Evolutionary conservation across 1,140 invertebrate species (phyloP).

Genomic region (Whitmania pigra): DNA sequence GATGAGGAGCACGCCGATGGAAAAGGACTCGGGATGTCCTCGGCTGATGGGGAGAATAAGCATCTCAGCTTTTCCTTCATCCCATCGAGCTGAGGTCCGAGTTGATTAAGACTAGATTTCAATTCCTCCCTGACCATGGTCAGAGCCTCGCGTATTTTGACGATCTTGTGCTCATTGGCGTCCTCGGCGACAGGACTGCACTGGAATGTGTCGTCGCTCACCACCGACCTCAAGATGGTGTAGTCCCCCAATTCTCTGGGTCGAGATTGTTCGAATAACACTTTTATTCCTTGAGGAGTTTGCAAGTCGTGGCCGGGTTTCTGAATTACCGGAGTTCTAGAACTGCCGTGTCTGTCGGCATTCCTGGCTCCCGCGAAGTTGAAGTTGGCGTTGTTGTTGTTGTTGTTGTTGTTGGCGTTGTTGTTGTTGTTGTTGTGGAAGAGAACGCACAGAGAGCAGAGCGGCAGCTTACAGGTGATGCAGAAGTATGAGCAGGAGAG

Average conservation of each 20-base stretch:
- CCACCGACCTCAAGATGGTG: neutral
- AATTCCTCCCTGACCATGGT: conserved; percentile 11
- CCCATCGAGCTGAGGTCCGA: conserved; percentile 7
- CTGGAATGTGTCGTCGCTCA: no score
- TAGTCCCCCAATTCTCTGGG: neutral
- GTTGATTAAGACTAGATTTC: conserved; percentile 15
- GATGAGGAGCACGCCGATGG: neutral
- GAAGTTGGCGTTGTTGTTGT: no score
- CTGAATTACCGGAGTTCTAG: neutral
- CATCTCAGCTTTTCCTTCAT: conserved; percentile 8
- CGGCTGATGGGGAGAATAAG: neutral
- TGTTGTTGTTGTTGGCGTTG: conserved; percentile 11
- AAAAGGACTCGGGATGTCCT: neutral
- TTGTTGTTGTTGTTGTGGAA: conserved; percentile 6
- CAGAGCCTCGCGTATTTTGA: conserved; percentile 15
- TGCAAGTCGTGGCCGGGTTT: neutral
- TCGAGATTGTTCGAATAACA: neutral
- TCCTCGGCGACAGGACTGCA: neutral
- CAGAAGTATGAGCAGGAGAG: conserved; percentile 17
- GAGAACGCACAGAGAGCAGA: conserved; percentile 19
- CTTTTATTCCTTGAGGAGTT: neutral
- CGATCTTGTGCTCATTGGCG: conserved; percentile 4
- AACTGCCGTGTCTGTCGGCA: neutral
- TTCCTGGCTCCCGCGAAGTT: neutral
- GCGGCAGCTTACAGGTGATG: conserved; percentile 9